Conservation (phyloP, 2,113 vertebrate species). For the Thomomys bottae region DNA sequence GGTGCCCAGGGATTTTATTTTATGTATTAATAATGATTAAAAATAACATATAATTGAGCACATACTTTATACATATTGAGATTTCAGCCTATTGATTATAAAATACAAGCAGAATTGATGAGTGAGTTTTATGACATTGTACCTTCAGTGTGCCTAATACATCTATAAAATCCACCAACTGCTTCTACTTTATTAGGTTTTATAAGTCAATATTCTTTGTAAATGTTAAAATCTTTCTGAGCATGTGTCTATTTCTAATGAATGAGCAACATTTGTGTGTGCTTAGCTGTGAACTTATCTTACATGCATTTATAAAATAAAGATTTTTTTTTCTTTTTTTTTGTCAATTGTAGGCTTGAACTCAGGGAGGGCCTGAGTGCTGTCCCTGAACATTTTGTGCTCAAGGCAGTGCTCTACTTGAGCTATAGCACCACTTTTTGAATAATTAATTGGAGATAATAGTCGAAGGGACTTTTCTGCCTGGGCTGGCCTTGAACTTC, state of each 20-base stretch:
- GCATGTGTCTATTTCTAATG: not conserved
- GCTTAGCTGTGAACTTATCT: not conserved
- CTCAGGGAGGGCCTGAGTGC: no score
- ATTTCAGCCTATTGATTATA: not conserved
- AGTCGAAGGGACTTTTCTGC: no score
- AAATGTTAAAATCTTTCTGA: not conserved
- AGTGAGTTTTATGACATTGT: conserved; percentile 29
- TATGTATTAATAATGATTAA: conserved; percentile 37
- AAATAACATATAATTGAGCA: conserved; percentile 18
- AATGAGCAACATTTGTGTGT: not conserved
- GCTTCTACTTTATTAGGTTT: not conserved
- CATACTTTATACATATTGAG: conserved; percentile 1
- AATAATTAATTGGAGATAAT: no score
- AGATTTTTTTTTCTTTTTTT: not conserved
- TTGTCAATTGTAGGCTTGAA: no score
- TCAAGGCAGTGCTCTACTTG: no score
- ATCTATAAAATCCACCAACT: not conserved
- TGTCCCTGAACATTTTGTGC: no score
- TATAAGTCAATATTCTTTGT: conserved; percentile 16
- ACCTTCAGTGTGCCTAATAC: conserved; percentile 13
- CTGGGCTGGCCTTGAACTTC: no score
- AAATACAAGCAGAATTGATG: conserved; percentile 29
- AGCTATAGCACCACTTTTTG: no score
- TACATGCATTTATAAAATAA: not conserved
- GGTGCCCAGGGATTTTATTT: conserved; percentile 4